A percentile compares a stretch with the other conserved stretches of the same genome.
phyloP scores from a whole-genome alignment of 2,888 invertebrate genomes.

The Dynastes hyllus region DNA sequence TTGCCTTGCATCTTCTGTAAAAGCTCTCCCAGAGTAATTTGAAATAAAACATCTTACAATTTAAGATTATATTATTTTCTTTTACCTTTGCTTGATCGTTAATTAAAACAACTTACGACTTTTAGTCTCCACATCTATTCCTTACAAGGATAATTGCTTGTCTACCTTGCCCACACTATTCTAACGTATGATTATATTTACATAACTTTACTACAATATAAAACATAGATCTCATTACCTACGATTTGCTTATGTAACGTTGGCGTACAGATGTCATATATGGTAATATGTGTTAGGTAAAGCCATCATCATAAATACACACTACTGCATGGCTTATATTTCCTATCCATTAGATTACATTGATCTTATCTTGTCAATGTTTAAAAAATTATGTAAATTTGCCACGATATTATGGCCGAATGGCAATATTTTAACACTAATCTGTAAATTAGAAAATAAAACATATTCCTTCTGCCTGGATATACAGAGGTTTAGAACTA shows the following conservation, averaged over 20 bases:
- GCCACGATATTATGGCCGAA: neutral
- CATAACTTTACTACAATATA: neutral
- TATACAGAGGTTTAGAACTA: no score
- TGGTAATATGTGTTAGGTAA: neutral
- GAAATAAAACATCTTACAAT: neutral
- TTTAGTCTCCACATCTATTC: neutral
- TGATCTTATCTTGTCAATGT: neutral
- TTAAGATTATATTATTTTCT: neutral
- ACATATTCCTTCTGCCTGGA: neutral
- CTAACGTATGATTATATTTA: neutral
- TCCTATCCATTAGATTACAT: neutral
- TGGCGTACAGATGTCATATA: neutral
- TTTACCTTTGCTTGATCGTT: neutral
- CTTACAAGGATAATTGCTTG: conserved; percentile 12
- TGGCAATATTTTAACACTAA: conserved; percentile 5
- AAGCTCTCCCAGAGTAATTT: neutral
- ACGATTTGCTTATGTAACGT: conserved; percentile 1
- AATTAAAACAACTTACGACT: neutral
- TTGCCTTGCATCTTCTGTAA: neutral
- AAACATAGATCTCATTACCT: neutral
- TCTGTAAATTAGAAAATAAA: neutral
- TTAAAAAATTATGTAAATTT: neutral
- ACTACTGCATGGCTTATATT: neutral
- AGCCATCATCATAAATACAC: no score
- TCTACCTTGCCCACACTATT: neutral